These are phyloP conservation scores for Palythoa caribaeorum DNA, from an alignment of 92 coral and sea anemone species.

Conservation along the genomic window DNA sequence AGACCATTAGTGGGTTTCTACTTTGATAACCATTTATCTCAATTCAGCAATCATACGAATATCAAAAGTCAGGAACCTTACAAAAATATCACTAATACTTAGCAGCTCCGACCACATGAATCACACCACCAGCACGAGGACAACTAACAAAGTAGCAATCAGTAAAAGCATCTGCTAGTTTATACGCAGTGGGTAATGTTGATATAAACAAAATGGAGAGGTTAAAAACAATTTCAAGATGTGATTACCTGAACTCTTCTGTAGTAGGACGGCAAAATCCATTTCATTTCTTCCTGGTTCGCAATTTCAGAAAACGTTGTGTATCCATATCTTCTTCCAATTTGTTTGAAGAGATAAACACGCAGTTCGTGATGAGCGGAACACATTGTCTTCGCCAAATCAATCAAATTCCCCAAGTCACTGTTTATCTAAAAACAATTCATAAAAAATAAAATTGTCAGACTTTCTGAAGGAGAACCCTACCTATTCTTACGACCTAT, in stretches of 20 bases:
- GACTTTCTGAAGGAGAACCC: no score
- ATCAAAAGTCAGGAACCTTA: no score
- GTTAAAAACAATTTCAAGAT: not conserved
- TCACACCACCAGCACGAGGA: no score
- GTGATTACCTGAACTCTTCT: not conserved
- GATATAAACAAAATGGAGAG: not conserved
- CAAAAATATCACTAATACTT: no score
- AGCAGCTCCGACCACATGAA: no score
- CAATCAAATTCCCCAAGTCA: not conserved
- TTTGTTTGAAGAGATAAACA: constrained; percentile 25
- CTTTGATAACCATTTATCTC: no score
- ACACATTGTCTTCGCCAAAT: not conserved
- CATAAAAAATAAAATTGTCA: not conserved
- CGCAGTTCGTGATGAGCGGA: not conserved
- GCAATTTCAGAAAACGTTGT: not conserved
- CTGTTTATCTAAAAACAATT: not conserved
- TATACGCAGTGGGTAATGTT: no score
- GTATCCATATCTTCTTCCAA: constrained; percentile 27
- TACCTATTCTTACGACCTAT: no score
- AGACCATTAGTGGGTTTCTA: no score
- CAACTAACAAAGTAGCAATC: no score
- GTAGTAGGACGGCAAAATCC: constrained; percentile 24
- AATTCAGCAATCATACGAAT: no score
- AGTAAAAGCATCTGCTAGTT: no score
- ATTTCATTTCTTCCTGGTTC: constrained; percentile 10